Conservation (phyloP, 2,797 vertebrate genomes). For the Echiichthys vipera region DNA sequence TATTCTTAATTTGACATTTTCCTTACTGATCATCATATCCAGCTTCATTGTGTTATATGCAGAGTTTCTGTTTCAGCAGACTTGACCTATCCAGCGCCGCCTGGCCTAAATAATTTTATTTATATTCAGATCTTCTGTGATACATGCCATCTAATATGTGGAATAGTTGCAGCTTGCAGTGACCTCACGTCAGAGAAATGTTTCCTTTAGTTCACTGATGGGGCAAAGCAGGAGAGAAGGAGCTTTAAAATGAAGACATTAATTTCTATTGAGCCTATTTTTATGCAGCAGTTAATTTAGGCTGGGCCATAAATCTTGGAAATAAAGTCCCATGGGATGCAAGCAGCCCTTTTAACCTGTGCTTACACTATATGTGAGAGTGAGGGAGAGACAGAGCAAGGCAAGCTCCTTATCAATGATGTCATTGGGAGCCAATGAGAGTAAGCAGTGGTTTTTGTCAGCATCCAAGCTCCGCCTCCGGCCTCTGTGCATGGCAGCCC, state of each 20-base stretch:
- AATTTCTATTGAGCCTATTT: not conserved
- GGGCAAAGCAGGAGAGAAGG: not conserved
- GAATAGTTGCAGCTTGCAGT: not conserved
- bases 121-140: not conserved
- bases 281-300: constrained; percentile 10
- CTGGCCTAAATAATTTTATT: not conserved
- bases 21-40: not conserved
- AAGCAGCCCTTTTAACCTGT: constrained; percentile 22
- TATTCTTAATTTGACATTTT: not conserved
- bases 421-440: constrained; percentile 87
- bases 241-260: constrained; percentile 11
- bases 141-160: not conserved
- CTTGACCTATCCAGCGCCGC: not conserved
- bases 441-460: constrained; percentile 38
- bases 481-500: constrained; percentile 66
- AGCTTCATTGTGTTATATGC: not conserved
- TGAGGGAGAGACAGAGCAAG: constrained; percentile 19
- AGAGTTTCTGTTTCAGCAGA: not conserved
- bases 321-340: constrained; percentile 8
- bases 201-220: not conserved
- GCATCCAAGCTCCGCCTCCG: constrained; percentile 68
- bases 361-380: constrained; percentile 15
- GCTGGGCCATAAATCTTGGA: not conserved
- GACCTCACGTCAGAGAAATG: not conserved
- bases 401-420: constrained; percentile 78